Base-by-base conservation (phyloP, 2,888 invertebrate genomes). In the Antheraea assamensis region DNA sequence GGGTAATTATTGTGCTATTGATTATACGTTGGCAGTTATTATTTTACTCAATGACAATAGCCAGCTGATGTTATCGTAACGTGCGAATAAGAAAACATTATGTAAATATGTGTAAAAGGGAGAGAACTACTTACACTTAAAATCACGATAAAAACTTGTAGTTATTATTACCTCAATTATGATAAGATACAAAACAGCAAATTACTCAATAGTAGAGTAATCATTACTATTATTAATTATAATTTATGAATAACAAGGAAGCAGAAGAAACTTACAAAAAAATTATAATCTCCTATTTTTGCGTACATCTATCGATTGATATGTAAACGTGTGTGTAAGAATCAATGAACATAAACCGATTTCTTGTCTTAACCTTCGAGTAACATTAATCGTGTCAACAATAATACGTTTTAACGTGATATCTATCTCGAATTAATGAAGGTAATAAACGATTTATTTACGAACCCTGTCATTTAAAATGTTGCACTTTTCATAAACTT, bases 401-500 rank as follows among this genome's bases (percentile, higher is more conserved):
- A 30, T 64, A 27, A 64, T 64, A 30, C 3, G 17, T 0, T 35
- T 61, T 15, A 61, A 64, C 3, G 15, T 64, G 61, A 64, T 30
- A 30, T 64, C 19, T 64, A 27, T 64, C 27, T 64, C 5, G 30
- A 17, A 64, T 17, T 64, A 64, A 64, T 27, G 30, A 64, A 64
- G 24, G 24, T 24, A 8, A 55, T 58, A 30, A 30, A 47, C 30
- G 30, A 55, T 47, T 68, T 52, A 58, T 58, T 70, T 70, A 78
- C 77, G 80, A 93, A 98, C 98, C 95, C 97, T 97, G 24, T 95
- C 88, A 35, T 97, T 97, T 42, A 98, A 93, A 58, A 99, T 94
- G 0, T 96, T 95, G 73, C 97, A 96, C 77, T 95, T 92, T 78
- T 98, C 96, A 87, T 98, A 98, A 19, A 98, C 97, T 75, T 96